Conservation (phyloP, 2,797 vertebrate species). For the Helarctos malayanus region DNA sequence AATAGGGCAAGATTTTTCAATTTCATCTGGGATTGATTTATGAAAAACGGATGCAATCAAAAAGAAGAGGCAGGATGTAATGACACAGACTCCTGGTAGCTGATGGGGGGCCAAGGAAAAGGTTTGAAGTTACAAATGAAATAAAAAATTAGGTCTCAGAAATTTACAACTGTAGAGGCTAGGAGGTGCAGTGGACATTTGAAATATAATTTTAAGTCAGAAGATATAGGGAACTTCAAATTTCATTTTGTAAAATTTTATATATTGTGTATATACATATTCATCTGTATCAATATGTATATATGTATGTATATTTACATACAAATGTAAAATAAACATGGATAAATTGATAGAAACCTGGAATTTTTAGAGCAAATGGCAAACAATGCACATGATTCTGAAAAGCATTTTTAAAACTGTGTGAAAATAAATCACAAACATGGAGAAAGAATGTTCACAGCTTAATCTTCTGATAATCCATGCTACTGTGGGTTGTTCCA, state of each 20-base stretch:
- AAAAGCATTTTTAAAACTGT: background rate
- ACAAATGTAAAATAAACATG: background rate
- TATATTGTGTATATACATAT: background rate
- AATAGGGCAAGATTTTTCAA: background rate
- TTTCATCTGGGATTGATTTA: slow-evolving; percentile 63
- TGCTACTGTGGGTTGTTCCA: slow-evolving; percentile 36
- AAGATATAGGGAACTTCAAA: background rate
- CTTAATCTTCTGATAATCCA: slow-evolving; percentile 53
- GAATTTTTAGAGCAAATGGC: background rate
- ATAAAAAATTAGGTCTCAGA: background rate
- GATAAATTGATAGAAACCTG: background rate
- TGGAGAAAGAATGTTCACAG: slow-evolving; percentile 53
- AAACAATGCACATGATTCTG: background rate
- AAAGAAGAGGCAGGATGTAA: background rate
- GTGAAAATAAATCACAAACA: slow-evolving; percentile 24
- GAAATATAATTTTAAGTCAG: background rate
- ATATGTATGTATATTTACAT: background rate
- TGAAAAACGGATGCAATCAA: slow-evolving; percentile 55
- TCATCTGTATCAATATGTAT: fast-evolving
- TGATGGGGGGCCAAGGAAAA: background rate
- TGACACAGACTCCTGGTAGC: background rate
- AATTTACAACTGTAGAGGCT: background rate
- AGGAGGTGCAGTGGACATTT: background rate
- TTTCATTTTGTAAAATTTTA: slow-evolving; percentile 17
- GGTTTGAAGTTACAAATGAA: background rate